Evolutionary conservation across 2,888 invertebrate species (phyloP), one percentile per base, ranked within the genome.

Genomic region (Baccha elongata): DNA sequence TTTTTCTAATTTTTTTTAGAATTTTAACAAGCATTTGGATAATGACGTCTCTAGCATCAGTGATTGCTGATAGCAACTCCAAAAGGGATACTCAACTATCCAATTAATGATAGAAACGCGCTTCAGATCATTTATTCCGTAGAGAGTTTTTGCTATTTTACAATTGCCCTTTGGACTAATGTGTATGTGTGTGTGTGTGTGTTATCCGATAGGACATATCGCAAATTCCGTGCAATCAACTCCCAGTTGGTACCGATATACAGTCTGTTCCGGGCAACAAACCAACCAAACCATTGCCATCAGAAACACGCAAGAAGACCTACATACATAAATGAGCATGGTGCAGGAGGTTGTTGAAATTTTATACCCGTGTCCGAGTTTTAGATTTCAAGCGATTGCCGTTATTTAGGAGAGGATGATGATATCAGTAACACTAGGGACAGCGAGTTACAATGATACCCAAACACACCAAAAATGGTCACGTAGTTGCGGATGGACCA

Each of bases 191-290:
- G 10, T 40, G 42, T 58, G 26, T 35, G 11, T 58, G 23, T 53
- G 60, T 37, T 48, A 76, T 67, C 35, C 76, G 81, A 83, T 83
- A 62, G 72, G 78, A 73, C 64, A 44, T 78, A 73, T 73, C 83
- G 44, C 68, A 67, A 64, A 73, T 78, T 83, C 78, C 78, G 50
- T 48, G 62, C 83, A 78, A 83, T 83, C 78, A 83, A 83, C 78
- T 78, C 78, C 50, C 67, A 64, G 50, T n/a, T 32, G 78, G 60
- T 46, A 50, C 11, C 8, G 4, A 8, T 7, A 17, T 2, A 40
- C 40, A 23, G 15, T 40, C 44, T 50, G 58, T 65, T 55, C 35
- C 29, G 67, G 64, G 65, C 32, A n/a, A 35, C 35, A 8, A 58
- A 37, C 23, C 13, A 53, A 21, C 53, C 13, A 55, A 32, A 11